phyloP scores from a whole-genome alignment of 2,888 invertebrate species.

The Habrosyne pyritoides region DNA sequence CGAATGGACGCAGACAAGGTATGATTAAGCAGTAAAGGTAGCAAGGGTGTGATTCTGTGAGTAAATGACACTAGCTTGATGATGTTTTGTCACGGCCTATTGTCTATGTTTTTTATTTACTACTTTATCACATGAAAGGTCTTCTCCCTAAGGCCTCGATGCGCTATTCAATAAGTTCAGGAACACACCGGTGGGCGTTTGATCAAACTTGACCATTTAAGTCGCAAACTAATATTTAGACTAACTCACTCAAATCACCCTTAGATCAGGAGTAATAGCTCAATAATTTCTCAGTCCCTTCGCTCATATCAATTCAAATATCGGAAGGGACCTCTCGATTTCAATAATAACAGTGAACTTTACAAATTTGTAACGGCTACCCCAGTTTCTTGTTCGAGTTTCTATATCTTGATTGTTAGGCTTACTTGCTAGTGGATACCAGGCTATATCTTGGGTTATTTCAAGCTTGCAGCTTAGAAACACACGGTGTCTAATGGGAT shows the following conservation, averaged over 20 bases:
- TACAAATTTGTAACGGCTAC: neutral
- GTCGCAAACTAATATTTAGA: neutral
- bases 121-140: too few relatives aligned
- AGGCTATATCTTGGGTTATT: neutral
- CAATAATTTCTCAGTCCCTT: neutral
- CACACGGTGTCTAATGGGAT: neutral
- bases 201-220: neutral
- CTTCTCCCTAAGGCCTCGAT: too few relatives aligned
- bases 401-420: neutral
- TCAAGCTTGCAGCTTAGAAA: neutral
- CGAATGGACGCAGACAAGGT: too few relatives aligned
- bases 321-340: neutral
- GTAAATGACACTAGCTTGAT: too few relatives aligned
- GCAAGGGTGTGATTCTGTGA: too few relatives aligned
- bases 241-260: neutral
- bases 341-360: neutral
- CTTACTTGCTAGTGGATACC: neutral
- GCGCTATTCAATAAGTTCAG: too few relatives aligned
- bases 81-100: too few relatives aligned
- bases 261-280: neutral
- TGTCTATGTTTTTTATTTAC: too few relatives aligned
- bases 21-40: too few relatives aligned
- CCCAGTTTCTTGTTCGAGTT: neutral
- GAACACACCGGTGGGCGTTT: too few relatives aligned
- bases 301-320: neutral